phyloP scores from a whole-genome alignment of 2,888 invertebrate genomes.

The Tinea pellionella region DNA sequence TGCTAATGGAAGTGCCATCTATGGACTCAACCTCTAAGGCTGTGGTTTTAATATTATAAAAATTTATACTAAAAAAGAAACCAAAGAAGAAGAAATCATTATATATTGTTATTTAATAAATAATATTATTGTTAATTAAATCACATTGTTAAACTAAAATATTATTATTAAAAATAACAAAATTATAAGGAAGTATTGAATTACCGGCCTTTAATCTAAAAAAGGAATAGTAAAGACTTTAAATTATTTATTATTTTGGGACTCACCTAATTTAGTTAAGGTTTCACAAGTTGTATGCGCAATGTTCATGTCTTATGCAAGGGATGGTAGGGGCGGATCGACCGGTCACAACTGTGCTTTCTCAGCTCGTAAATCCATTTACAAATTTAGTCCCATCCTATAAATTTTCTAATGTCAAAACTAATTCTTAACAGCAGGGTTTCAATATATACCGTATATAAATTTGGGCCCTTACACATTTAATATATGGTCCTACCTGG shows the following conservation, averaged over 20 bases:
- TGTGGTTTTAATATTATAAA: background rate
- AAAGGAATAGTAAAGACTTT: background rate
- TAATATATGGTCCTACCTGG: background rate
- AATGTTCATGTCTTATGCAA: constrained; percentile 24
- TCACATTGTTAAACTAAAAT: no score
- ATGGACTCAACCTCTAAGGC: background rate
- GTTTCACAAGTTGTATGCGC: background rate
- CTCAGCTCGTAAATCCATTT: constrained; percentile 27
- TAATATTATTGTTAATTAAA: no score
- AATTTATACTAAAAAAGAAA: background rate
- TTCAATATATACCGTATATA: background rate
- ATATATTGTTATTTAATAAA: no score
- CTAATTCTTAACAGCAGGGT: constrained; percentile 7
- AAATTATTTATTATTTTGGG: background rate
- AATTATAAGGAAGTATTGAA: background rate
- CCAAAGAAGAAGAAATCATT: no score
- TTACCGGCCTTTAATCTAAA: background rate
- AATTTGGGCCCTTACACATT: background rate
- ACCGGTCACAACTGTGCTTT: constrained; percentile 22
- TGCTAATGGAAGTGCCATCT: background rate
- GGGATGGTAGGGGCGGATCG: constrained; percentile 16
- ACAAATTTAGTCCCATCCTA: constrained; percentile 21
- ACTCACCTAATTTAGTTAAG: background rate
- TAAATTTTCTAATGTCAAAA: constrained; percentile 14
- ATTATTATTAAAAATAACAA: background rate